Evolutionary conservation across 2,888 invertebrate species (phyloP).

Genomic region (Oligia fasciuncula): DNA sequence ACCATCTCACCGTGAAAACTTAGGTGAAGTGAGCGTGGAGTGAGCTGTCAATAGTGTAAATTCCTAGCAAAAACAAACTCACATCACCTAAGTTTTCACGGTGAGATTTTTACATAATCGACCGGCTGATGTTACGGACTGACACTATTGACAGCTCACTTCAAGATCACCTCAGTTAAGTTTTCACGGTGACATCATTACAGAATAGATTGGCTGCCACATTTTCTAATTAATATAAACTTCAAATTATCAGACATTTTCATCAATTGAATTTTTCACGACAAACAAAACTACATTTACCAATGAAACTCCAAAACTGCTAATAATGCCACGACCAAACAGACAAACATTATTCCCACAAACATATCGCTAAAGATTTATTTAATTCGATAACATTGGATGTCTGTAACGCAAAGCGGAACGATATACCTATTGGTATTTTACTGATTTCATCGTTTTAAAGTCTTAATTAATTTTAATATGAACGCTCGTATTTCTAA

Average conservation of each 20-base stretch:
- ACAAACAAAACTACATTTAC: background rate
- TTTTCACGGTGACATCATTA: background rate
- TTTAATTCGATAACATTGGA: slow-evolving; percentile 65
- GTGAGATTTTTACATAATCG: too few species aligned
- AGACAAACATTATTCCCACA: slow-evolving; percentile 2
- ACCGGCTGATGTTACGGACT: too few species aligned
- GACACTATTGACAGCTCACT: too few species aligned
- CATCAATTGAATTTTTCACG: background rate
- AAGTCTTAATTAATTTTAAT: slow-evolving; percentile 83
- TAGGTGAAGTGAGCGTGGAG: too few species aligned
- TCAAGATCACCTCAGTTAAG: background rate
- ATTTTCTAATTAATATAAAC: background rate
- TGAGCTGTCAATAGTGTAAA: too few species aligned
- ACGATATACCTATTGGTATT: slow-evolving; percentile 62
- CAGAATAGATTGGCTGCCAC: background rate
- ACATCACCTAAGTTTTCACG: too few species aligned
- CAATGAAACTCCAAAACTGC: background rate
- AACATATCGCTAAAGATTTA: slow-evolving; percentile 59
- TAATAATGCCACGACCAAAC: slow-evolving; percentile 15
- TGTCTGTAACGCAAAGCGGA: slow-evolving; percentile 60
- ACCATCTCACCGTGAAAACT: too few species aligned
- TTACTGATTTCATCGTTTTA: slow-evolving; percentile 58
- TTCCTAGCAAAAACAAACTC: too few species aligned
- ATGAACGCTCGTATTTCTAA: slow-evolving; percentile 67
- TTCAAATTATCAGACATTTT: background rate